Conservation (phyloP, 2,888 invertebrate genomes). For the Corythucha ciliata region DNA sequence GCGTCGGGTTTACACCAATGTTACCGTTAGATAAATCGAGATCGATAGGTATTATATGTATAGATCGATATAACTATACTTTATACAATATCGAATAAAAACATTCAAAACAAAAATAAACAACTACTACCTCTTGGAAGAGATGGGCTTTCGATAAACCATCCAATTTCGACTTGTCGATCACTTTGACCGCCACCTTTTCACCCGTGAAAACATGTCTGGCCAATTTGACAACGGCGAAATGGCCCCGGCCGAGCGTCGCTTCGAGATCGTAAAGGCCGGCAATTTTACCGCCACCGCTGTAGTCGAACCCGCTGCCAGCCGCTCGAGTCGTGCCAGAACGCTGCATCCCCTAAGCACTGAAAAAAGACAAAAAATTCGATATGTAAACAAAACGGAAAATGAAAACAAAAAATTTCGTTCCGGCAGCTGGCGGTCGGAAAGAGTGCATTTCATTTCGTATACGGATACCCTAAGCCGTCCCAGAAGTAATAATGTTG, state of each 20-base stretch:
- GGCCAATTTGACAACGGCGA: slow-evolving; percentile 96
- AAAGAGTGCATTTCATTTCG: no score
- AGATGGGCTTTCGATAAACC: slow-evolving; percentile 91
- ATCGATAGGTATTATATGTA: no score
- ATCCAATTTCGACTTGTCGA: slow-evolving; percentile 96
- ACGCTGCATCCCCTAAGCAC: slow-evolving; percentile 22
- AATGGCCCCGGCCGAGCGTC: slow-evolving; percentile 95
- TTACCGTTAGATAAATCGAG: no score
- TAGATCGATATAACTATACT: no score
- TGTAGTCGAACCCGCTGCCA: slow-evolving; percentile 50
- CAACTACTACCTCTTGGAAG: slow-evolving; percentile 74
- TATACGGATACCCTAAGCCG: no score
- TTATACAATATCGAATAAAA: not conserved
- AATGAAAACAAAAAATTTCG: no score
- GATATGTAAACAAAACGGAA: no score
- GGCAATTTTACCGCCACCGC: slow-evolving; percentile 87
- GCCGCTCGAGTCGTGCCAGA: slow-evolving; percentile 19
- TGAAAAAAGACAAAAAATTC: slow-evolving; percentile 11
- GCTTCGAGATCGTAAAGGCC: slow-evolving; percentile 96
- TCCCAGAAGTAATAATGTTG: no score
- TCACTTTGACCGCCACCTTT: slow-evolving; percentile 95
- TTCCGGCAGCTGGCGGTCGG: no score
- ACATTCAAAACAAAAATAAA: not conserved
- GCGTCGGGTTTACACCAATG: no score
- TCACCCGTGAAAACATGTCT: slow-evolving; percentile 98